A percentile compares a stretch with the other conserved stretches of the same genome.
These are phyloP conservation scores for Pimpla rufipes DNA, from an alignment of 2,888 invertebrate species.

Conservation along the genomic window DNA sequence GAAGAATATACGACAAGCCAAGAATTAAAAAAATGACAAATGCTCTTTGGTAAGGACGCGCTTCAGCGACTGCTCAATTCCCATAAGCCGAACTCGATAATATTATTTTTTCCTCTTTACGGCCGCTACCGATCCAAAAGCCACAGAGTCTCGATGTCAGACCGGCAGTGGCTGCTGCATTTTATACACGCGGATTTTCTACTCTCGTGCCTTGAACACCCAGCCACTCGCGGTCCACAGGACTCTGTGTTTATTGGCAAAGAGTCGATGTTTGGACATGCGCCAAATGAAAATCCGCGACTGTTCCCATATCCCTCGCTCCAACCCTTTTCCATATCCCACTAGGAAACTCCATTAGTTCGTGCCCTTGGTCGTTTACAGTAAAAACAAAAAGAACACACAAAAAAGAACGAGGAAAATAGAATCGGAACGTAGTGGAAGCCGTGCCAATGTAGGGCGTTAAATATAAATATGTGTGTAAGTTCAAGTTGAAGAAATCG, in stretches of 20 bases:
- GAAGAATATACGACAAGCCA: not conserved
- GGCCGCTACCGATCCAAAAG: not conserved
- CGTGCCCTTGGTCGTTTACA: slow-evolving; percentile 47
- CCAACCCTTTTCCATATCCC: slow-evolving; percentile 40
- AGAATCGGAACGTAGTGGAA: slow-evolving; percentile 7
- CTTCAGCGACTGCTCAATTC: not conserved
- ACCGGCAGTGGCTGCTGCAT: not conserved
- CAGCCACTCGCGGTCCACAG: slow-evolving; percentile 18
- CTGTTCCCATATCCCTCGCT: not conserved
- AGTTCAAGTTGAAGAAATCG: slow-evolving; percentile 31
- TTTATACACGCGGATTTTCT: not conserved
- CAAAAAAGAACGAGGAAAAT: slow-evolving; percentile 30
- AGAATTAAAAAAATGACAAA: not conserved
- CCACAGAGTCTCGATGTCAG: slow-evolving; percentile 24
- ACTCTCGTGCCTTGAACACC: slow-evolving; percentile 9
- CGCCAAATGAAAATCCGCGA: slow-evolving; percentile 74
- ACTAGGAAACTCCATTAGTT: slow-evolving; percentile 57
- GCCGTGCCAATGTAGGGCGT: slow-evolving; percentile 13
- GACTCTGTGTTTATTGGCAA: slow-evolving; percentile 73
- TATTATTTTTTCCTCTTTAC: not conserved
- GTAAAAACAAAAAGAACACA: not conserved
- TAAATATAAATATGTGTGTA: slow-evolving; percentile 5
- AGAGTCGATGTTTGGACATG: slow-evolving; percentile 74
- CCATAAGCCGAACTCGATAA: slow-evolving; percentile 13
- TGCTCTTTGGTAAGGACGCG: not conserved